phyloP scores from a whole-genome alignment of 2,797 vertebrate species.

The Microctenopoma lineatum region DNA sequence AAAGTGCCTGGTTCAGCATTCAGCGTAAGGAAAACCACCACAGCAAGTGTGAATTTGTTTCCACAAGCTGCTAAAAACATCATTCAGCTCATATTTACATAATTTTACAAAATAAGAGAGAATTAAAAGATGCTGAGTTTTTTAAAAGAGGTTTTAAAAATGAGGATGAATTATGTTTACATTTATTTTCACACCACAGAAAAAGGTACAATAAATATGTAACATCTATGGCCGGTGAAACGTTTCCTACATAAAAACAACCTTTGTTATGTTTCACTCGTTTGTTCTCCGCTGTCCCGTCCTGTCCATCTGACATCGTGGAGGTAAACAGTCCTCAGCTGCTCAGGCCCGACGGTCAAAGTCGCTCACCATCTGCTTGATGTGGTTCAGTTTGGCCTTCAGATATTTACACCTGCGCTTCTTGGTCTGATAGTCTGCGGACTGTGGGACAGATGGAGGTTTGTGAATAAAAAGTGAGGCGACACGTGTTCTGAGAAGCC shows the following conservation, averaged over 20 bases:
- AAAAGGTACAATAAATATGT: too few relatives aligned
- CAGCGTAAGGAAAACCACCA: constrained; percentile 1
- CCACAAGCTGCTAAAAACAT: constrained; percentile 24
- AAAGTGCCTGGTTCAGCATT: neutral
- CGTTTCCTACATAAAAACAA: constrained; percentile 24
- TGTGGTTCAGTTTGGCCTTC: constrained; percentile 89
- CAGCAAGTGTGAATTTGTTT: constrained; percentile 1
- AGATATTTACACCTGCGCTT: constrained; percentile 88
- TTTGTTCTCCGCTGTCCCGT: neutral
- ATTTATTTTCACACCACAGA: neutral
- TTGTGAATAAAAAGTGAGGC: neutral
- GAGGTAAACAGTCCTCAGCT: rapidly evolving
- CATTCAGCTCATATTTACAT: constrained; percentile 63
- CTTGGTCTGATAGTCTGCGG: constrained; percentile 86
- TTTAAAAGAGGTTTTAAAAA: constrained; percentile 2
- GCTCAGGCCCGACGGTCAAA: constrained; percentile 79
- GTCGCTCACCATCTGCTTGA: constrained; percentile 91
- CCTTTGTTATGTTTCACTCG: neutral
- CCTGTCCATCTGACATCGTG: neutral
- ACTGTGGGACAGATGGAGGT: constrained; percentile 66
- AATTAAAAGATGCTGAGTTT: constrained; percentile 17
- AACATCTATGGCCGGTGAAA: constrained; percentile 3
- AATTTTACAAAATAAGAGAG: constrained; percentile 2
- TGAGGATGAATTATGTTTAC: neutral
- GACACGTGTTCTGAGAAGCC: too few relatives aligned